Conservation (phyloP, 2,888 invertebrate genomes). For the Epicampocera succincta region DNA sequence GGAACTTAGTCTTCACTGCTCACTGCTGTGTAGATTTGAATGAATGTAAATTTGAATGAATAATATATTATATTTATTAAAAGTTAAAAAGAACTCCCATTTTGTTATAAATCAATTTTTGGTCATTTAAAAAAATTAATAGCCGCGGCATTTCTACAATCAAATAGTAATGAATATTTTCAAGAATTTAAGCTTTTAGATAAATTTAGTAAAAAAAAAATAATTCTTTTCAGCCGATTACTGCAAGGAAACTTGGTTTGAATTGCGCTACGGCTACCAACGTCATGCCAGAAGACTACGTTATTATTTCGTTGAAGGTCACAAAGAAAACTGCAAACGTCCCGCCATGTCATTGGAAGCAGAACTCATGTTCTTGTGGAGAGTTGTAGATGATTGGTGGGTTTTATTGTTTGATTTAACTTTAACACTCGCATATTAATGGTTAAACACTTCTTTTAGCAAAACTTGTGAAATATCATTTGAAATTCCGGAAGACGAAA, state of each 20-base stretch:
- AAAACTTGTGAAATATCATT: slow-evolving; percentile 50
- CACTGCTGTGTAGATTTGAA: no score
- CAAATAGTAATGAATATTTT: no score
- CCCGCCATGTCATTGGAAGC: slow-evolving; percentile 75
- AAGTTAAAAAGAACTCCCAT: no score
- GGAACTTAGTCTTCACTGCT: no score
- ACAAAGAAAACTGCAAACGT: slow-evolving; percentile 70
- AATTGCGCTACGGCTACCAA: slow-evolving; percentile 76
- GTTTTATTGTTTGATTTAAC: not conserved
- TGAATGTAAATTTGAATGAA: no score
- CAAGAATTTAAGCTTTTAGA: no score
- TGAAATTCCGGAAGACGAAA: slow-evolving; percentile 16
- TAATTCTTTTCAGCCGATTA: slow-evolving; percentile 64
- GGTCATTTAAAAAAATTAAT: no score
- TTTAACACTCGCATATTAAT: not conserved
- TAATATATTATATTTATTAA: no score
- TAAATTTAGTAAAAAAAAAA: no score
- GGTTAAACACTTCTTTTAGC: slow-evolving; percentile 35
- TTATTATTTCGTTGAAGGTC: slow-evolving; percentile 65
- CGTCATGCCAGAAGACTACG: slow-evolving; percentile 73
- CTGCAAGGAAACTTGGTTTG: slow-evolving; percentile 75
- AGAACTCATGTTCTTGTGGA: slow-evolving; percentile 76
- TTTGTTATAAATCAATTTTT: no score
- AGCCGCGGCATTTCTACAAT: no score
- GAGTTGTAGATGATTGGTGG: slow-evolving; percentile 71